Percentiles rank a stretch among this genome's conserved stretches.
Evolutionary conservation across 2,888 invertebrate genomes (phyloP).

Genomic region (Euphydryas editha): DNA sequence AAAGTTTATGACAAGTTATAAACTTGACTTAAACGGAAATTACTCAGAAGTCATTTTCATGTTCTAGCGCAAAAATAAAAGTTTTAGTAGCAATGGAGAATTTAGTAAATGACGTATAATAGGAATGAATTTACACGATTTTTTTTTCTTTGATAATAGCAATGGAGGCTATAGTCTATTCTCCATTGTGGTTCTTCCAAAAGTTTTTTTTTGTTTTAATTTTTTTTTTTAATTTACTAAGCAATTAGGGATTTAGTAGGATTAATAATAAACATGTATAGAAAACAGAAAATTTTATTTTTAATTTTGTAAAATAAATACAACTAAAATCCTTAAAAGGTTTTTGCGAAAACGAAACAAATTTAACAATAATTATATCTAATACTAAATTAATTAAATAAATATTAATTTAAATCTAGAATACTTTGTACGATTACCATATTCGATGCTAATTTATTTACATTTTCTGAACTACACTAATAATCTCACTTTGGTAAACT

Average conservation of each 20-base stretch:
- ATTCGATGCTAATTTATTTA: constrained; percentile 52
- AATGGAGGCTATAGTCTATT: too few relatives aligned
- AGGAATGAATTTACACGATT: too few relatives aligned
- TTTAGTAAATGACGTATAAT: too few relatives aligned
- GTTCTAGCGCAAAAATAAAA: too few relatives aligned
- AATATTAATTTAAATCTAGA: constrained; percentile 64
- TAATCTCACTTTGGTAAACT: constrained; percentile 85
- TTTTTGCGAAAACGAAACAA: constrained; percentile 78
- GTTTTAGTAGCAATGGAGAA: too few relatives aligned
- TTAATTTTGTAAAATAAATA: constrained; percentile 76
- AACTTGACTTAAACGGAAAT: too few relatives aligned
- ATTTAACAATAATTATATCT: constrained; percentile 72
- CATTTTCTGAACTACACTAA: constrained; percentile 63
- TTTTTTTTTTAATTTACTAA: too few relatives aligned
- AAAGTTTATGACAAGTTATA: too few relatives aligned
- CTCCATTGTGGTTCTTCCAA: too few relatives aligned
- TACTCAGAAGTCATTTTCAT: too few relatives aligned
- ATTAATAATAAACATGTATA: constrained; percentile 45
- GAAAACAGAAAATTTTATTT: constrained; percentile 74
- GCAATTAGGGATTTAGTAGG: background rate
- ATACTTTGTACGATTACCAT: constrained; percentile 76
- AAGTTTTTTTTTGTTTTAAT: too few relatives aligned
- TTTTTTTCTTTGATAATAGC: too few relatives aligned
- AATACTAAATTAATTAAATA: constrained; percentile 64
- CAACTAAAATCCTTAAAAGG: constrained; percentile 70